phyloP scores from a whole-genome alignment of 2,797 vertebrate species.

The Phaenicophaeus curvirostris region DNA sequence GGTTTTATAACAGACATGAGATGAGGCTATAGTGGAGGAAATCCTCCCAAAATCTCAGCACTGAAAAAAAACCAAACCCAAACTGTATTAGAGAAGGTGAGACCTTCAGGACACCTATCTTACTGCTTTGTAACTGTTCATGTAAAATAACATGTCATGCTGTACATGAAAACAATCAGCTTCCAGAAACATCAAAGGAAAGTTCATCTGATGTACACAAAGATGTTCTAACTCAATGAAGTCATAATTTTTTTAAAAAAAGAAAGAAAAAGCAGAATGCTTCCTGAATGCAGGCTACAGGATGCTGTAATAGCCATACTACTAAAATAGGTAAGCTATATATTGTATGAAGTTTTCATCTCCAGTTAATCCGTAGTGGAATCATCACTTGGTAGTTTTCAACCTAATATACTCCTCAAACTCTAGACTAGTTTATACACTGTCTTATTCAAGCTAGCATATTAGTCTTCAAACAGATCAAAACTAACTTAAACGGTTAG shows the following conservation, averaged over 20 bases:
- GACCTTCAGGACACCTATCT: neutral
- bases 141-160: neutral
- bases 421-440: neutral
- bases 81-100: neutral
- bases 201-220: neutral
- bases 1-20: neutral
- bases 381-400: neutral
- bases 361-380: neutral
- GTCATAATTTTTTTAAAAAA: neutral
- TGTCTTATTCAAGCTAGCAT: neutral
- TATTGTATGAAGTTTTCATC: neutral
- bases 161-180: neutral
- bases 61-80: neutral
- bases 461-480: neutral
- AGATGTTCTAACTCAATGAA: neutral
- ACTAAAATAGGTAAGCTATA: neutral
- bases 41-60: neutral
- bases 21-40: neutral
- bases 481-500: neutral
- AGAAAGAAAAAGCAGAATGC: neutral
- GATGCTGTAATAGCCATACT: neutral
- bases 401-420: neutral
- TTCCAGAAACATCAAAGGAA: neutral
- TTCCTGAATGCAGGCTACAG: neutral
- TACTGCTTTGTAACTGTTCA: neutral